A percentile compares a stretch with the other conserved stretches of the same genome.
These are phyloP conservation scores for Pantala flavescens DNA, from an alignment of 1,140 invertebrate genomes.

Conservation along the genomic window DNA sequence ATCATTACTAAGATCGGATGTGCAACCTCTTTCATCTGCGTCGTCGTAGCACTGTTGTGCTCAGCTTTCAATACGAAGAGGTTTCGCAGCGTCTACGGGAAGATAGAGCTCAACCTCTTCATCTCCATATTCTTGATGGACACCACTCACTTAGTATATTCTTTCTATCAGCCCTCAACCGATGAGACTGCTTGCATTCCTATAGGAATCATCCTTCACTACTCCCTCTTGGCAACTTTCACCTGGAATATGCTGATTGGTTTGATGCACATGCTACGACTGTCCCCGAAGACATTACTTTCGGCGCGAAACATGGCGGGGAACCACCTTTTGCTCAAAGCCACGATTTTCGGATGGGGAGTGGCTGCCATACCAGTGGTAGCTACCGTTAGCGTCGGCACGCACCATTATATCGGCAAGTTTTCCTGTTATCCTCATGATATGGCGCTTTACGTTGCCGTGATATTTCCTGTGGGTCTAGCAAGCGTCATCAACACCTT, in stretches of 20 bases:
- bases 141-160: too few species aligned
- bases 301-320: background rate
- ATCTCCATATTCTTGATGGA: background rate
- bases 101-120: background rate
- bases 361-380: slow-evolving; percentile 10
- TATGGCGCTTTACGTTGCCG: slow-evolving; percentile 11
- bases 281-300: too few species aligned
- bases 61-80: background rate
- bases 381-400: background rate
- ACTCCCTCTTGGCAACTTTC: slow-evolving; percentile 18
- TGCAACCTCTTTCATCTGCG: too few species aligned
- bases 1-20: too few species aligned
- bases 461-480: slow-evolving; percentile 15
- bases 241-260: slow-evolving; percentile 18
- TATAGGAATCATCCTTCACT: slow-evolving; percentile 17
- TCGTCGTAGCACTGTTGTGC: background rate
- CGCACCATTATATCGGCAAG: background rate
- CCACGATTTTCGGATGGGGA: background rate
- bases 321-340: slow-evolving; percentile 17
- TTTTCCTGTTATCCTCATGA: slow-evolving; percentile 17
- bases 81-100: background rate
- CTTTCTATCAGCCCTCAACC: background rate
- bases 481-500: background rate
- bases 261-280: slow-evolving; percentile 15
- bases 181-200: background rate